Evolutionary conservation across 2,797 vertebrate genomes (phyloP), one percentile per base, ranked within the genome.

Genomic region (Melopsittacus undulatus): DNA sequence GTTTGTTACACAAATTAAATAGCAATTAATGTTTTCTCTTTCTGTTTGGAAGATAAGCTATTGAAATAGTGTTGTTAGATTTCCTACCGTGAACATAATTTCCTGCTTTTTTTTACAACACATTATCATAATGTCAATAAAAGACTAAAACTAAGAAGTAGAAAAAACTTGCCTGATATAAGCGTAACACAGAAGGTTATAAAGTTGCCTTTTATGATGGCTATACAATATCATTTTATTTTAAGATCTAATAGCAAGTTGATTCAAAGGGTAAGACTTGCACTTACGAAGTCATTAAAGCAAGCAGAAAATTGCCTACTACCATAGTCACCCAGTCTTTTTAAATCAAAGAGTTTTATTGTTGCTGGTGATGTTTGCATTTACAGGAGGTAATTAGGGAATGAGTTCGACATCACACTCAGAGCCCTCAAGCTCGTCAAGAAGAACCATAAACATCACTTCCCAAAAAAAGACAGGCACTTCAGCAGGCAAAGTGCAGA

Each of bases 41-140:
- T 95, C 87, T 86, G 67, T 95, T 98, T 98, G 89, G 98, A 98
- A 90, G 93, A 90, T 95, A 93, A 94, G 90, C 92, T 92, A 97
- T 98, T 97, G 97, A 97, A 98, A 97, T 95, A 94, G 89, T 67
- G 83, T 95, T 96, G 94, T 95, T 96, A 94, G 97, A 89, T 98
- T 97, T 96, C 98, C 97, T 92, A 96, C 98, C 98, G 98, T 89
- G 98, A 98, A 96, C 98, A 97, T 99, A 98, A 99, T 99, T 98
- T 98, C 97, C 94, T 93, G 79, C 96, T 98, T 98, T 98, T 98
- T 94, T 98, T 97, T 98, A 89, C 83, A 91, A 68, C 66, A 89
- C 84, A 92, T 97, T 96, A 97, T 94, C 89, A 94, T 92, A 94
- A 95, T 89, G 78, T 92, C 90, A 95, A 74, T 89, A 81, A 82